Evolutionary conservation across 1,140 invertebrate genomes (phyloP), one percentile per base, ranked within the genome.

Genomic region (Agrypnia vestita): DNA sequence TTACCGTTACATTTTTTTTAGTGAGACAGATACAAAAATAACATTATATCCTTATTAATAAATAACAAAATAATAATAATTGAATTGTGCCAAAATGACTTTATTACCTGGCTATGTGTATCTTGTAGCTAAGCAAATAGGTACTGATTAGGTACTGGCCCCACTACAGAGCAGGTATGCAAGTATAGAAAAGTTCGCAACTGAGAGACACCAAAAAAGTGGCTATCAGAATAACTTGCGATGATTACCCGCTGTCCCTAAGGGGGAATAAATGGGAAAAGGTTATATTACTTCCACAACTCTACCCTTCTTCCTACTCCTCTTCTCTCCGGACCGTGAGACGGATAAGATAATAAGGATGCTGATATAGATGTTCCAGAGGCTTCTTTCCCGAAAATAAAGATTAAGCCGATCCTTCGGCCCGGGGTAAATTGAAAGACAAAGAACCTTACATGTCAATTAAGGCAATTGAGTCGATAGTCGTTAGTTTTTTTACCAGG

Each of bases 231-330:
- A 79, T 83, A 83, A 83, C 79, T 83, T 83, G 80, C 82, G 82
- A 83, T 83, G 82, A 83, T 83, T 83, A 83, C 79, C 79, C 76
- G 73, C 76, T 47, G 76, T 83, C 82, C 79, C 82, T 12, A 19
- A 79, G 82, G 82, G 80, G 73, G 76, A 79, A 83, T 83, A 83
- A 79, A 83, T 69, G 81, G 76, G 76, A 83, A 83, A 83, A 83
- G 82, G 82, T 80, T 83, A 75, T 80, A 83, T 83, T 83, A 83
- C 82, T 83, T 83, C 82, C 82, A 83, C 81, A 83, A 83, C 71
- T 83, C 80, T 73, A 83, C 82, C 82, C 82, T 83, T 80, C 81
- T 78, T 47, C 72, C 35, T 49, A 51, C 25, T 82, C 19, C 12
- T 69, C 64, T 69, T 19, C n/a, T 62, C 61, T 44, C 0, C 53